Conservation (phyloP, 2,797 vertebrate genomes). For the Poecilia picta region DNA sequence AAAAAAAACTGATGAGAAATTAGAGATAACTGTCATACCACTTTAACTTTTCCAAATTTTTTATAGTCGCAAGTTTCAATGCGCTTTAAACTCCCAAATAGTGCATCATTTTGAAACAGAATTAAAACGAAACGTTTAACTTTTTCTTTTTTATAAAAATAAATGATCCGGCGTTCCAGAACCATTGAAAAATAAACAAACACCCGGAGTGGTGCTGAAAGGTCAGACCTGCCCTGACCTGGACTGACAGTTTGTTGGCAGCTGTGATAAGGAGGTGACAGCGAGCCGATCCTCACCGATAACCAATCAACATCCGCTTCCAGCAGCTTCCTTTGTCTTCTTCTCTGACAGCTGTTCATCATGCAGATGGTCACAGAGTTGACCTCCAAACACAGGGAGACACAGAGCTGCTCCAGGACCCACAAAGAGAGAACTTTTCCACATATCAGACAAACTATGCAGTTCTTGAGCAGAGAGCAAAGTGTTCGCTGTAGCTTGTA, state of each 20-base stretch:
- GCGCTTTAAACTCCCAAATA: neutral
- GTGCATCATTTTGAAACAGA: neutral
- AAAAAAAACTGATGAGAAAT: neutral
- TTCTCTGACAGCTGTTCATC: neutral
- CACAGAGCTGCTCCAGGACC: neutral
- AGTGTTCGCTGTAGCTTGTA: neutral
- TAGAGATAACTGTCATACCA: neutral
- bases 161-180: neutral
- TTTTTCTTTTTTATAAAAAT: neutral
- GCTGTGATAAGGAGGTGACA: neutral
- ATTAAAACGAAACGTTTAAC: neutral
- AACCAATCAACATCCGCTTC: neutral
- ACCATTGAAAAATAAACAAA: neutral
- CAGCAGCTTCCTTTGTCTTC: neutral
- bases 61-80: neutral
- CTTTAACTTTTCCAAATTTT: neutral
- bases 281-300: slow-evolving; percentile 2
- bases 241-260: slow-evolving; percentile 3
- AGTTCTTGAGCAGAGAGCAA: neutral
- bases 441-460: neutral
- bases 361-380: neutral
- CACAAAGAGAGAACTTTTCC: neutral
- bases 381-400: neutral
- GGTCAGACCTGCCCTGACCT: slow-evolving; percentile 1
- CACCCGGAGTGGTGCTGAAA: neutral